phyloP scores from a whole-genome alignment of 1,140 invertebrate genomes.

The Diploscapter pachys region DNA sequence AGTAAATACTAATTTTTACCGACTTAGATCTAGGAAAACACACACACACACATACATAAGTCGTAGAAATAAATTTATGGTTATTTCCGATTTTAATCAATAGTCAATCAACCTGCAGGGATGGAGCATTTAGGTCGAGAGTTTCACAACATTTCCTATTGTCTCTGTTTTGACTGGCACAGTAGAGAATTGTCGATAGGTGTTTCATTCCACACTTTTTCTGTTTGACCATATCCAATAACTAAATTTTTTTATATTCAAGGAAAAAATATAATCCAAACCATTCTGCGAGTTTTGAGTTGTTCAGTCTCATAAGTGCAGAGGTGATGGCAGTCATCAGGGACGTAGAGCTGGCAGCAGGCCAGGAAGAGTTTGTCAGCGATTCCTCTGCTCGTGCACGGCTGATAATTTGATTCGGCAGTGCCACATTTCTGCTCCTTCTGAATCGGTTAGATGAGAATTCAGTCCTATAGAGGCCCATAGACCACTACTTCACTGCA shows the following conservation, averaged over 20 bases:
- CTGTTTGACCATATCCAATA: conserved; percentile 35
- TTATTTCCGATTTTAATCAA: too few species aligned
- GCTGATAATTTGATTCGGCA: conserved; percentile 33
- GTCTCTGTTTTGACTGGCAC: conserved; percentile 40
- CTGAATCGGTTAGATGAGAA: too few species aligned
- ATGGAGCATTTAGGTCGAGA: conserved; percentile 39
- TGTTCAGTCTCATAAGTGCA: conserved; percentile 42
- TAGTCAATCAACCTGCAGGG: conserved; percentile 24
- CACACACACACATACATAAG: too few species aligned
- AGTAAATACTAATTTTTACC: too few species aligned
- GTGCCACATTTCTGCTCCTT: conserved; percentile 24
- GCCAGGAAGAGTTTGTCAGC: conserved; percentile 40
- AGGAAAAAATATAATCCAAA: background rate
- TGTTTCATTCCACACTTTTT: conserved; percentile 33
- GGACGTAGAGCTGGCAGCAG: conserved; percentile 39
- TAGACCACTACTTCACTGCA: too few species aligned
- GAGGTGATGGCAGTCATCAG: conserved; percentile 37
- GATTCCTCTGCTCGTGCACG: conserved; percentile 38
- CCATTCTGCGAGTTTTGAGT: conserved; percentile 36
- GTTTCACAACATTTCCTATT: conserved; percentile 38
- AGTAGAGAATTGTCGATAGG: conserved; percentile 40
- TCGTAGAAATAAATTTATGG: too few species aligned
- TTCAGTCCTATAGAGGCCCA: too few species aligned
- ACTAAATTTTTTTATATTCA: conserved; percentile 18
- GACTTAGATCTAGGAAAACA: too few species aligned